Base-by-base conservation (phyloP, 1,140 invertebrate species). In the Dreissena polymorpha region DNA sequence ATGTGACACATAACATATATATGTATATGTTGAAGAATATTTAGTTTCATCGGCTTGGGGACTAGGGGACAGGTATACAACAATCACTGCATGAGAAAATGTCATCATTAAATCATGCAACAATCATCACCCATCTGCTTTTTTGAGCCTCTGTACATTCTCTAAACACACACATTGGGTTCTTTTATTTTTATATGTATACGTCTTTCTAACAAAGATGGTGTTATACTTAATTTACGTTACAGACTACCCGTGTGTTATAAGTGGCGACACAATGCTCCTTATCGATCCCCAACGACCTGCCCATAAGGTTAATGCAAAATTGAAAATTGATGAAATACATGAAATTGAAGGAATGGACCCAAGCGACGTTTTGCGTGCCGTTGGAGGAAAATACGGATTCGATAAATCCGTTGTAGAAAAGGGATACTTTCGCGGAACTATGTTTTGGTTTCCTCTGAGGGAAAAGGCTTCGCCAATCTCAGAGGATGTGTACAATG, bases 381-480 rank as follows among this genome's bases (percentile, higher is more conserved):
- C 63, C 53, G 50, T 76, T 18, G 63, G 67, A 16, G 57, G 57
- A 14, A 53, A 7, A 27, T 76, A 53, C 67, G 74, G 74, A 10
- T 67, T 76, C 29, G 51, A 50, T 7, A 65, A 51, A 67, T 49
- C 18, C 27, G 16, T 18, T 25, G 39, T 39, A n/a, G 57, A 63
- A 16, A 60, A 60, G 13, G 86, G 68, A 1, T 14, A 63, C 16
- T 84, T 74, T 76, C 63, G 86, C 57, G 90, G 89, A 13, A 92
- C 91, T 21, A 70, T 92, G 29, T 90, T 92, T 29, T 76, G 91
- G 63, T 88, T 92, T 73, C 90, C 91, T 49, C 79, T 92, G 21
- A 86, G 91, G 65, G 87, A 84, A 14, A 67, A 65, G 23, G 7
- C 23, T 25, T 86, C 84, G 27, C 29, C 72, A 18, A 64, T 89